Evolutionary conservation across 1,140 invertebrate species (phyloP).

Genomic region (Pseudoatta argentina): DNA sequence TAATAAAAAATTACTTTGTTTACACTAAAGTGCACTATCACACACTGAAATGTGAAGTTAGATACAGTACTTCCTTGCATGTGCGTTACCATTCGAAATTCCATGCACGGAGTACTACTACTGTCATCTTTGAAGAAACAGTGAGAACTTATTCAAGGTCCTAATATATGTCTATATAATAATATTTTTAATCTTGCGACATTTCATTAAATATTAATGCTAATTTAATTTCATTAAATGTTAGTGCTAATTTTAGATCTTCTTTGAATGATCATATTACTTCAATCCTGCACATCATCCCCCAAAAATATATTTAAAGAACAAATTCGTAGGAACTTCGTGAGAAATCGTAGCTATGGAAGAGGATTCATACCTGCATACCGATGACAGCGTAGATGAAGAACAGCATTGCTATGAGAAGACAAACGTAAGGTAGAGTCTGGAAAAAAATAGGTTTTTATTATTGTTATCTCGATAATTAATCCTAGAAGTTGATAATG

Average conservation of each 20-base stretch:
- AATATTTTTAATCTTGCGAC: neutral
- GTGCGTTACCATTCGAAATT: too few relatives aligned
- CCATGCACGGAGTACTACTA: too few relatives aligned
- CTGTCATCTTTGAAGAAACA: too few relatives aligned
- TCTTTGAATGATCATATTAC: neutral
- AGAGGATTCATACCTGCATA: constrained; percentile 96
- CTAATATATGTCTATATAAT: neutral
- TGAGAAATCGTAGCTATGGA: constrained; percentile 6
- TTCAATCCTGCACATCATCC: neutral
- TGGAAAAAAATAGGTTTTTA: constrained; percentile 81
- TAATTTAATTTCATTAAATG: neutral
- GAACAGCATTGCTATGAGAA: constrained; percentile 99
- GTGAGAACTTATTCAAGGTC: too few relatives aligned
- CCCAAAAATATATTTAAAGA: constrained; percentile 25
- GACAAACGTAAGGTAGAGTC: constrained; percentile 99
- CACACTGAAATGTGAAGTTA: too few relatives aligned
- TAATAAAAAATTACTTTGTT: too few relatives aligned
- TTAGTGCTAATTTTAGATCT: too few relatives aligned
- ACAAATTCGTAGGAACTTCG: neutral
- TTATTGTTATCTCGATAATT: constrained; percentile 6
- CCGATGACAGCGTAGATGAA: constrained; percentile 99
- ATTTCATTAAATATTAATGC: too few relatives aligned
- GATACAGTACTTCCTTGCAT: too few relatives aligned
- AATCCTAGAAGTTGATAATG: neutral
- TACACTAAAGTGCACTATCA: too few relatives aligned